phyloP scores from a whole-genome alignment of 2,888 invertebrate genomes.

The Cheilosia soror region DNA sequence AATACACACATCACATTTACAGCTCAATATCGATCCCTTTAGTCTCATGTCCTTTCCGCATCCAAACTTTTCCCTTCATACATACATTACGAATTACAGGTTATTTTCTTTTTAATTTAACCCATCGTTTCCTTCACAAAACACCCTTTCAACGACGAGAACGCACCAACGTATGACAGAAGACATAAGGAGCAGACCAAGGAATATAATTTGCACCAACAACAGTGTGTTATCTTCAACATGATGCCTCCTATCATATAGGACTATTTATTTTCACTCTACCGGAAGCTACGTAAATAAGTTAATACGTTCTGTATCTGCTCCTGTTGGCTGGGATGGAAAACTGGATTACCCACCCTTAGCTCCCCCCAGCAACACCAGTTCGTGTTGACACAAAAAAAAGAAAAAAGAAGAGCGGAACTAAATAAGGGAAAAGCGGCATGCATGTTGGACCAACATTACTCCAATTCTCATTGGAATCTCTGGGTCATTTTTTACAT shows the following conservation, averaged over 20 bases:
- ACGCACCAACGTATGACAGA: conserved; percentile 5
- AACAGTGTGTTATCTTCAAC: conserved; percentile 57
- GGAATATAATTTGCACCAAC: conserved; percentile 9
- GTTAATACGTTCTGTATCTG: conserved; percentile 55
- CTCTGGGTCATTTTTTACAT: conserved; percentile 67
- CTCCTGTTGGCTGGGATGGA: neutral
- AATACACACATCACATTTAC: conserved; percentile 56
- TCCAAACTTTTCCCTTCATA: conserved; percentile 17
- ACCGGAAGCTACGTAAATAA: conserved; percentile 74
- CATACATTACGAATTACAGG: conserved; percentile 78
- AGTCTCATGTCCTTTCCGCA: conserved; percentile 8
- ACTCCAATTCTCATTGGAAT: conserved; percentile 37
- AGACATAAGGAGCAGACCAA: conserved; percentile 24
- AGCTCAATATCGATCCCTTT: conserved; percentile 26
- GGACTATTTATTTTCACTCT: conserved; percentile 74
- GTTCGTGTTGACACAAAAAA: conserved; percentile 1
- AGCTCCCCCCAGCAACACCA: neutral
- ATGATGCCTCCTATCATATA: conserved; percentile 66
- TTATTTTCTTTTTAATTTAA: conserved; percentile 80
- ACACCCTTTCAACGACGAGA: conserved; percentile 31
- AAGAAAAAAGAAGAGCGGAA: neutral
- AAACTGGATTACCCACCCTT: conserved; percentile 32
- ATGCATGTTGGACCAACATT: conserved; percentile 20
- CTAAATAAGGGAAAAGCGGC: conserved; percentile 34
- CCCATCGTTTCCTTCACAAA: conserved; percentile 76